Base-by-base conservation (phyloP, 1,140 invertebrate genomes). In the Drosophila kanapiae region DNA sequence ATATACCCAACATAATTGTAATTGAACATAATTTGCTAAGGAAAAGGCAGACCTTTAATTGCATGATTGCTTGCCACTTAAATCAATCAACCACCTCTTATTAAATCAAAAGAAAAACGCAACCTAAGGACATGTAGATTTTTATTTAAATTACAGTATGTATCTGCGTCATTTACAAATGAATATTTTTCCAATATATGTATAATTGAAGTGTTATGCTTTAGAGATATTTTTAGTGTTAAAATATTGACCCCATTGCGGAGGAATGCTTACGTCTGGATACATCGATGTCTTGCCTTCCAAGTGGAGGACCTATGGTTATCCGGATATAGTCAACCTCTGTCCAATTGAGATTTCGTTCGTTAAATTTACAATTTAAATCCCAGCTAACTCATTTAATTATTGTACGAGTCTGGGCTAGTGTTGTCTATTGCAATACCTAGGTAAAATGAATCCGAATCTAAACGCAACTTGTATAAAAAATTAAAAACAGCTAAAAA, bases 101-200 rank as follows among this genome's bases (percentile, higher is more conserved):
- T 53, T 18, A 6, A 33, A 16, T 2, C 35, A 23, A 23, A 61
- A 9, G 6, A 4, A 58, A 71, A 71, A 4, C 35, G 0, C 1
- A n/a, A 8, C 48, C 1, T 47, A 58, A 71, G 65, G 53, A 60
- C 18, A 35, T 37, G 53, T 59, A 59, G 8, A 59, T 72, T 43
- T 72, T 60, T 72, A 48, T 72, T 72, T 42, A 54, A 16, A 51
- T 33, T 71, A 42, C 16, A 40, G 49, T 71, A 33, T 57, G 48
- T 71, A 38, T 40, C 59, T 72, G 43, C 31, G 35, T 71, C 37
- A 71, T 72, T 49, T 59, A 72, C 69, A 72, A 72, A 57, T 72
- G 33, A 71, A 43, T 71, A 37, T n/a, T 23, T 49, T 61, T 38
- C n/a, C 31, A 42, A 72, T 59, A 51, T 60, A 11, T 18, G 23